Percentiles rank a stretch among this genome's conserved stretches.
Evolutionary conservation across 1,140 invertebrate genomes (phyloP).

Genomic region (Panagrolaimus sp.): DNA sequence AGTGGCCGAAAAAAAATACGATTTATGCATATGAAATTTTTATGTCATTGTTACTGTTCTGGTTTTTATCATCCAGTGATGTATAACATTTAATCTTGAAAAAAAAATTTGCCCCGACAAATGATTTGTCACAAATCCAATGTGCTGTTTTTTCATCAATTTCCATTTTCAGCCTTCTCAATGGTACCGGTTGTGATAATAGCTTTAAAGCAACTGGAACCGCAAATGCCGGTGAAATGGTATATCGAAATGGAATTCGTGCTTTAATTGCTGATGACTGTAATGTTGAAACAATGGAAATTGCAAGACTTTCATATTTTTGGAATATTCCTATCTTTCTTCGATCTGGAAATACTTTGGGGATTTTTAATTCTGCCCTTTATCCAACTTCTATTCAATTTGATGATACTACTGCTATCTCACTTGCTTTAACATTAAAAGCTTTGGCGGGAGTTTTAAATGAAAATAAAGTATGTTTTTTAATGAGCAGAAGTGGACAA

Average conservation of each 20-base stretch:
- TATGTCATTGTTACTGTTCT: no score
- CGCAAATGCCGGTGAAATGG: neutral
- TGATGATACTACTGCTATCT: neutral
- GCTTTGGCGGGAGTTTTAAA: neutral
- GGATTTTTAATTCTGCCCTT: neutral
- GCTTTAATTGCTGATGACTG: neutral
- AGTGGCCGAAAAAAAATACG: no score
- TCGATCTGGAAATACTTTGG: neutral
- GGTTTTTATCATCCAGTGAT: no score
- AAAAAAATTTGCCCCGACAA: no score
- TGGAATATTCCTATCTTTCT: conserved; percentile 6
- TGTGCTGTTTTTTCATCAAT: no score
- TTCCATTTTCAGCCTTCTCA: neutral
- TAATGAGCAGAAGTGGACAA: no score
- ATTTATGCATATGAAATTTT: no score
- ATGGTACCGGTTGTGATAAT: neutral
- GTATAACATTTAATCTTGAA: no score
- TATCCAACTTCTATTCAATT: neutral
- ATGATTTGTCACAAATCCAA: no score
- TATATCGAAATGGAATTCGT: neutral
- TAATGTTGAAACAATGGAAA: neutral
- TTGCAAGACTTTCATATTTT: neutral
- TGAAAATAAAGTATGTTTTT: neutral
- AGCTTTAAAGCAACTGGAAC: neutral
- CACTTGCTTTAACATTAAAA: neutral